Evolutionary conservation across 2,888 invertebrate genomes (phyloP).

Genomic region (Xanthorhoe designata): DNA sequence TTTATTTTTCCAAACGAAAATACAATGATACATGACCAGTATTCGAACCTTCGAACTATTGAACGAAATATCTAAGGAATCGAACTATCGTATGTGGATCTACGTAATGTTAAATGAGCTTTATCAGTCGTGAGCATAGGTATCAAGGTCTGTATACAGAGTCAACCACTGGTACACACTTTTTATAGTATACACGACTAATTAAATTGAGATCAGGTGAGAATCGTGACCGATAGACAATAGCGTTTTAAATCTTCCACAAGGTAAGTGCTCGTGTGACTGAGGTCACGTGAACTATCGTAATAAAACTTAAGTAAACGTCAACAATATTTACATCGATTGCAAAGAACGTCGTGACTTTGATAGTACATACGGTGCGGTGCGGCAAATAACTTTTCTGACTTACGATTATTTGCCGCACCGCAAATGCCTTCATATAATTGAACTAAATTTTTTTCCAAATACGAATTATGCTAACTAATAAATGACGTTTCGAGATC

Average conservation of each 20-base stretch:
- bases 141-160: background rate
- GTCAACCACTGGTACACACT: background rate
- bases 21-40: too few relatives aligned
- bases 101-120: too few relatives aligned
- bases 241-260: constrained; percentile 30
- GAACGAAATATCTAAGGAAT: background rate
- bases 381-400: background rate
- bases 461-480: too few relatives aligned
- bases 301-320: constrained; percentile 34
- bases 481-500: too few relatives aligned
- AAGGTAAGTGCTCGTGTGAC: constrained; percentile 22
- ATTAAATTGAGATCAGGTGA: constrained; percentile 23
- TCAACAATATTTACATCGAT: constrained; percentile 35
- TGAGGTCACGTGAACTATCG: constrained; percentile 25
- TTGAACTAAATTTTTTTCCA: too few relatives aligned
- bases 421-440: too few relatives aligned
- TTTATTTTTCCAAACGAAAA: too few relatives aligned
- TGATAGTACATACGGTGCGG: constrained; percentile 13
- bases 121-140: background rate
- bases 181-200: constrained; percentile 9
- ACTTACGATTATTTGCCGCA: too few relatives aligned
- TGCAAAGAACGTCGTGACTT: constrained; percentile 12
- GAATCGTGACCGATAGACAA: constrained; percentile 34
- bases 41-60: too few relatives aligned
- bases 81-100: too few relatives aligned